Conservation (phyloP, 2,797 vertebrate genomes). For the Periparus ater region DNA sequence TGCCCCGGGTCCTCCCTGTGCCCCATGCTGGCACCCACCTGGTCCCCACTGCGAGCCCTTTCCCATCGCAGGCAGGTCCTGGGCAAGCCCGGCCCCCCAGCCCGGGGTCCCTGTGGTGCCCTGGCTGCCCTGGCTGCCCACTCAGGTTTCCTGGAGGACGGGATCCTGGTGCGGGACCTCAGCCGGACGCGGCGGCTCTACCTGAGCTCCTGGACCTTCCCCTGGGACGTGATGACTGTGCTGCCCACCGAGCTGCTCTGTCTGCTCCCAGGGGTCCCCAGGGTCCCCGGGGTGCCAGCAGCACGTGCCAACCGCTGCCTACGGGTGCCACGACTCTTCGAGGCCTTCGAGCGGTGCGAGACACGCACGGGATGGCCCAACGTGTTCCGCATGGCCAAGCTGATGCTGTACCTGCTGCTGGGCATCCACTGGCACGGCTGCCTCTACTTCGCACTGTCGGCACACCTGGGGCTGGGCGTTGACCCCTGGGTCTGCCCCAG, state of each 20-base stretch:
- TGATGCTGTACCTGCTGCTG: constrained; percentile 89
- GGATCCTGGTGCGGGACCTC: constrained; percentile 83
- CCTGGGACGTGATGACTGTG: constrained; percentile 80
- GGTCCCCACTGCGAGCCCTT: background rate
- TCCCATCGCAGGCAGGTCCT: background rate
- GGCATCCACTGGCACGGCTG: constrained; percentile 92
- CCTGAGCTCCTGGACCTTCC: constrained; percentile 77
- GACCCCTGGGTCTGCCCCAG: constrained; percentile 90
- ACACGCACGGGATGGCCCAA: constrained; percentile 87
- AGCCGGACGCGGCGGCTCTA: constrained; percentile 75
- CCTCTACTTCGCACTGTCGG: constrained; percentile 90
- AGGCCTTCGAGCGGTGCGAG: constrained; percentile 89
- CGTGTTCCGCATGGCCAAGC: constrained; percentile 86
- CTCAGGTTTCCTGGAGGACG: constrained; percentile 89
- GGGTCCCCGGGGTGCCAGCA: constrained; percentile 61
- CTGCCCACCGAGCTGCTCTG: constrained; percentile 89
- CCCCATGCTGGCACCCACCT: background rate
- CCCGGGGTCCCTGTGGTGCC: fast-evolving
- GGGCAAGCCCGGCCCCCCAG: background rate
- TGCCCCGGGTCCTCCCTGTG: background rate
- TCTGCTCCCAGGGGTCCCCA: constrained; percentile 63
- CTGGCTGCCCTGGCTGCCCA: background rate
- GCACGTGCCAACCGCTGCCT: constrained; percentile 89
- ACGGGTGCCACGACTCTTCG: constrained; percentile 77
- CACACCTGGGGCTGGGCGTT: constrained; percentile 81